Base-by-base conservation (phyloP, 2,888 invertebrate species). In the Dyspetes luteomarginatus region DNA sequence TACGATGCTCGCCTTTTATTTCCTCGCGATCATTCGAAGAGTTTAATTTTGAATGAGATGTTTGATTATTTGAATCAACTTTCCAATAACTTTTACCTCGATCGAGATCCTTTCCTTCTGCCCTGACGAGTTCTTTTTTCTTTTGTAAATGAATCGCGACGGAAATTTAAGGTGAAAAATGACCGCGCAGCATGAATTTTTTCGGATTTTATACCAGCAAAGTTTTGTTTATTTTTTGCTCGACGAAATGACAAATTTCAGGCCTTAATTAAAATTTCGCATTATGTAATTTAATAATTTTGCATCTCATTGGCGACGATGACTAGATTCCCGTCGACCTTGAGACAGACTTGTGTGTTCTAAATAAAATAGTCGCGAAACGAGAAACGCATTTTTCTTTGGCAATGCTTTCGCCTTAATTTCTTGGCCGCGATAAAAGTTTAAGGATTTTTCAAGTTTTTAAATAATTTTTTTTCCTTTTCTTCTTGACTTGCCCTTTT, bases 1-100 rank as follows among this genome's bases (percentile, higher is more conserved):
- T 73, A 69, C 72, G 62, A 43, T 55, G 67, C 41, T 19, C 26
- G 12, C 60, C 15, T 48, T 76, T 78, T 58, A 72, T 52, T 50
- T 69, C 19, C 15, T 30, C 9, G n/a, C 0, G 12, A 36, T 12
- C 36, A 36, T 36, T 36, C 12, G 36, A 12, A 36, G 36, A 36
- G 36, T 36, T 7, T 12, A 36, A 36, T 7, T 36, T 36, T 36
- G 12, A 12, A 36, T 36, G 48, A 5, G n/a, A 17, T 48, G 5
- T 5, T n/a, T 3, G 15, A 4, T 48, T 52, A 52, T 45, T 45
- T 45, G 12, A 15, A n/a, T 15, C 9, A 45, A 45, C 45, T 45
- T 45, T 45, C 45, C 45, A 45, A 45, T 45, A n/a, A 5, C 45
- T 45, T 45, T 45, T 45, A 45, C 17, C 17, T 45, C 17, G 45